phyloP scores from a whole-genome alignment of 2,113 vertebrate species.

The Puma concolor region DNA sequence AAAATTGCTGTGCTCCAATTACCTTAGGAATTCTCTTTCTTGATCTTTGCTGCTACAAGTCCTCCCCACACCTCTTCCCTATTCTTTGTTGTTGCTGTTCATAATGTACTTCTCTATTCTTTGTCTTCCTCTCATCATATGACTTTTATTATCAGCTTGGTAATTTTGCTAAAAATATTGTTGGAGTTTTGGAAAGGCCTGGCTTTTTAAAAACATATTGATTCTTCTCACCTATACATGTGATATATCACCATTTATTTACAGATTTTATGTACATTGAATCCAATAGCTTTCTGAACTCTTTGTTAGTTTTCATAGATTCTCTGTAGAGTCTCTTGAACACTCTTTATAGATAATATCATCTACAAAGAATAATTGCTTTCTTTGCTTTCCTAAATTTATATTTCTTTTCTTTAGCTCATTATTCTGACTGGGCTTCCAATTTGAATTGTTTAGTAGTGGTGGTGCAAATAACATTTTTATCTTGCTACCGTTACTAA shows the following conservation, averaged over 20 bases:
- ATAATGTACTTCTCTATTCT: background rate
- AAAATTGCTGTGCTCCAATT: background rate
- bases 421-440: background rate
- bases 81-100: background rate
- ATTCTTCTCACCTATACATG: background rate
- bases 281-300: background rate
- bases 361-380: background rate
- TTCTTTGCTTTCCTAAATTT: background rate
- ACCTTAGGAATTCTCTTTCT: background rate
- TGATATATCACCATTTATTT: background rate
- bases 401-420: background rate
- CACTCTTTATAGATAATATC: background rate
- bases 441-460: background rate
- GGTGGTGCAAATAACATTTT: background rate
- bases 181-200: background rate
- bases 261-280: background rate
- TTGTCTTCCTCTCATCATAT: background rate
- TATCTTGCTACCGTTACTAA: background rate
- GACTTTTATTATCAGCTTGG: background rate
- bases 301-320: background rate
- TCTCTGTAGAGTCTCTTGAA: background rate
- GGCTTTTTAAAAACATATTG: background rate
- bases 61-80: background rate
- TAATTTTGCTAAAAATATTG: constrained; percentile 18
- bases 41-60: background rate